Conservation (phyloP, 2,888 invertebrate genomes). For the Linnaemya tessellans region DNA sequence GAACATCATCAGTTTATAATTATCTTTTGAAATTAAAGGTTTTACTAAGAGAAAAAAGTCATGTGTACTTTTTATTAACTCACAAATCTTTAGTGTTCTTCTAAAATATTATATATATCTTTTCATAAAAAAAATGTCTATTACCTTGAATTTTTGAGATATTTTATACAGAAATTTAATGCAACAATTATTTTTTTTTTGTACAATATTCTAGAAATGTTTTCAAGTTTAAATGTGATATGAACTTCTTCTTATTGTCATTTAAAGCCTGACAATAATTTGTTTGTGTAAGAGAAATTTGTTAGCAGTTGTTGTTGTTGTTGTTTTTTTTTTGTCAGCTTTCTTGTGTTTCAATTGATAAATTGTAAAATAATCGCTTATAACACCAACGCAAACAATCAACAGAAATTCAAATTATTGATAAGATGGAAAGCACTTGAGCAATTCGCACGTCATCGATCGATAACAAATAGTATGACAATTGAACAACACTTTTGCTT, state of each 20-base stretch:
- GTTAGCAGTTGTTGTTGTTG: neutral
- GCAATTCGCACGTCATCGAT: neutral
- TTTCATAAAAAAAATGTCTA: no score
- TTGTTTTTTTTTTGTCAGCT: neutral
- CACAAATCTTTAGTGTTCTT: no score
- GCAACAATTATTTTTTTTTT: no score
- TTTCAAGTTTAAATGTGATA: neutral
- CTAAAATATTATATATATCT: no score
- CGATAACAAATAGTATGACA: slow-evolving; percentile 18
- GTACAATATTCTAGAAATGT: neutral
- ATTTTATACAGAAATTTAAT: no score
- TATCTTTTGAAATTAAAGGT: no score
- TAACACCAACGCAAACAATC: slow-evolving; percentile 51
- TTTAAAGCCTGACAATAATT: slow-evolving; percentile 7
- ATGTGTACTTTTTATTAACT: no score
- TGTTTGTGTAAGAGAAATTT: slow-evolving; percentile 12
- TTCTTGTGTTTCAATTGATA: neutral
- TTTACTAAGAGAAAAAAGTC: no score
- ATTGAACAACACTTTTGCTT: slow-evolving; percentile 8
- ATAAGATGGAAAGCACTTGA: slow-evolving; percentile 33
- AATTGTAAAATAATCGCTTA: slow-evolving; percentile 34
- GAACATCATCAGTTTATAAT: no score
- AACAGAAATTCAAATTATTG: slow-evolving; percentile 34
- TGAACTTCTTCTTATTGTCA: neutral
- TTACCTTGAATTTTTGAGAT: no score